Evolutionary conservation across 1,140 invertebrate genomes (phyloP).

Genomic region (Ericerus pela): DNA sequence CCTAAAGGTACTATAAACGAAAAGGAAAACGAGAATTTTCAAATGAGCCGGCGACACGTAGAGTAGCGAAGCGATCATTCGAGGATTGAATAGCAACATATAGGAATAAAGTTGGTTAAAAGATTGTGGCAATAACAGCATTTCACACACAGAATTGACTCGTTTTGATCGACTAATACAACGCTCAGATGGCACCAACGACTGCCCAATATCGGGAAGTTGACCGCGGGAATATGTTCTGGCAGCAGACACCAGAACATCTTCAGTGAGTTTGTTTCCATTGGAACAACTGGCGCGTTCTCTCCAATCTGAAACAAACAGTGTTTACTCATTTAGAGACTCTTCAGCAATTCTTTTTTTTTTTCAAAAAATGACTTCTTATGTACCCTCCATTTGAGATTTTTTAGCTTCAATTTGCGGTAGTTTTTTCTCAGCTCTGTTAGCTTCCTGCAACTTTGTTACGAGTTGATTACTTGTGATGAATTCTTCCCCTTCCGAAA

Average conservation of each 20-base stretch:
- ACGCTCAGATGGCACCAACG: conserved; percentile 15
- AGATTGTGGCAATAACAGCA: conserved; percentile 35
- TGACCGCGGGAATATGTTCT: conserved; percentile 61
- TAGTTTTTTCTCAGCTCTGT: neutral
- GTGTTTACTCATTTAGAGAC: no score
- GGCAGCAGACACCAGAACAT: conserved; percentile 62
- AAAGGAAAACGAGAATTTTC: conserved; percentile 26
- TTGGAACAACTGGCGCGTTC: conserved; percentile 33
- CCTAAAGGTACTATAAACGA: conserved; percentile 30
- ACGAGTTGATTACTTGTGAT: conserved; percentile 60
- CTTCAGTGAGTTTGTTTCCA: conserved; percentile 59
- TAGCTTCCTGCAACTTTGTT: neutral
- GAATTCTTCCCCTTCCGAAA: conserved; percentile 70
- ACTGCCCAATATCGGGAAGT: conserved; percentile 49
- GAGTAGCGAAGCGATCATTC: conserved; percentile 10
- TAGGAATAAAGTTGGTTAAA: conserved; percentile 10
- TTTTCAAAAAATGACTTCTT: no score
- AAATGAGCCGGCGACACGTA: conserved; percentile 18
- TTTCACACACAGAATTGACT: conserved; percentile 34
- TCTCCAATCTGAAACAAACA: conserved; percentile 24
- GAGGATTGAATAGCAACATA: conserved; percentile 13
- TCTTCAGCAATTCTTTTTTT: no score
- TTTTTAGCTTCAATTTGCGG: conserved; percentile 1
- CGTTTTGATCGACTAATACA: conserved; percentile 37
- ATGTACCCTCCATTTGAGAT: conserved; percentile 1